phyloP scores from a whole-genome alignment of 2,113 vertebrate genomes.

The Bubalus kerabau region DNA sequence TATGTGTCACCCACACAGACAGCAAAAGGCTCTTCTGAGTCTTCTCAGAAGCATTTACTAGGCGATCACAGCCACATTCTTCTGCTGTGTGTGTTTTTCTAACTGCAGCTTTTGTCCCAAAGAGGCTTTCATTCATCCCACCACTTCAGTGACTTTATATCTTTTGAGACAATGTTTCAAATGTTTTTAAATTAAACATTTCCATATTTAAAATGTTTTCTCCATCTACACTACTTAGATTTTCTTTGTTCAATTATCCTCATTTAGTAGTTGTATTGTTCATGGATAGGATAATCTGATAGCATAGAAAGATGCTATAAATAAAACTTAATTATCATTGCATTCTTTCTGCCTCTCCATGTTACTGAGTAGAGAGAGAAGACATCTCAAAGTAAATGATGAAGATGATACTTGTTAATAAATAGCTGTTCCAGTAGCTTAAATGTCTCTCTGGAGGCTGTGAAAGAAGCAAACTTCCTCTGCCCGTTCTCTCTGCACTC shows the following conservation, averaged over 20 bases:
- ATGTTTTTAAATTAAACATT: not conserved
- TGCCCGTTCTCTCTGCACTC: fast-evolving
- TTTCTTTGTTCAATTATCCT: not conserved
- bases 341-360: not conserved
- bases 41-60: not conserved
- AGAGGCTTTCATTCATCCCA: not conserved
- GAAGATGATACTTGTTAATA: not conserved
- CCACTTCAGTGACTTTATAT: not conserved
- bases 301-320: not conserved
- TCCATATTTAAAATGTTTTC: not conserved
- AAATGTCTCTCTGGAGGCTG: not conserved
- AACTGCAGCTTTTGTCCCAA: not conserved
- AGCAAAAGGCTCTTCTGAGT: not conserved
- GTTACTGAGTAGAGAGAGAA: not conserved
- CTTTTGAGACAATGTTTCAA: not conserved
- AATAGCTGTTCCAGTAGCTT: not conserved
- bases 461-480: not conserved
- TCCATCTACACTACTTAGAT: not conserved
- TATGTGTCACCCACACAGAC: not conserved
- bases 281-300: not conserved
- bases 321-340: not conserved
- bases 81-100: not conserved
- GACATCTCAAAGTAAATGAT: not conserved
- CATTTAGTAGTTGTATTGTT: not conserved
- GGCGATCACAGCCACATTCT: not conserved